Evolutionary conservation across 2,888 invertebrate species (phyloP).

Genomic region (Agrilus biguttatus): DNA sequence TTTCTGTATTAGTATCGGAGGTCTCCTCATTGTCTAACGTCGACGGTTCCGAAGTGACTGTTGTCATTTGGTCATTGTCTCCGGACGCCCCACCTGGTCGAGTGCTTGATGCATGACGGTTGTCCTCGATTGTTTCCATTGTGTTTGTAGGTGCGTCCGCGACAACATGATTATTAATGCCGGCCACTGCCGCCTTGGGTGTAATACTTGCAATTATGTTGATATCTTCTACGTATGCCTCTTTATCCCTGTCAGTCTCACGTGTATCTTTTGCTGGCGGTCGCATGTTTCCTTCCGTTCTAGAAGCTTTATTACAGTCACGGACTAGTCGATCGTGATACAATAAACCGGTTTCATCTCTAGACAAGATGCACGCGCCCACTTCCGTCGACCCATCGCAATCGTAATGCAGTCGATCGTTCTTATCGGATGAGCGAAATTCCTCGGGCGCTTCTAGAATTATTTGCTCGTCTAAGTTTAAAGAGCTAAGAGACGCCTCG

Average conservation of each 20-base stretch:
- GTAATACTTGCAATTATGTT: no score
- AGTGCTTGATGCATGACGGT: slow-evolving; percentile 7
- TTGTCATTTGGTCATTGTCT: slow-evolving; percentile 12
- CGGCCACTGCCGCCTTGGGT: no score
- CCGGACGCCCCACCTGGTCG: slow-evolving; percentile 6
- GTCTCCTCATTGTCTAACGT: background rate
- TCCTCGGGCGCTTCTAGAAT: slow-evolving; percentile 19
- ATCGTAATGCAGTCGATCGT: background rate
- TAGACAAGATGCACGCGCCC: slow-evolving; percentile 2
- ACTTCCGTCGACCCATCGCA: slow-evolving; percentile 1
- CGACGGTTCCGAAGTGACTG: slow-evolving; percentile 4
- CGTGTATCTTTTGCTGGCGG: slow-evolving; percentile 2
- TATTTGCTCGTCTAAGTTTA: background rate
- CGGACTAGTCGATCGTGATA: slow-evolving; percentile 5
- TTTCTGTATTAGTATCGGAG: background rate
- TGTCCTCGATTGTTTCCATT: slow-evolving; percentile 6
- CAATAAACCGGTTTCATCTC: slow-evolving; percentile 6
- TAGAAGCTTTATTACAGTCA: slow-evolving; percentile 8
- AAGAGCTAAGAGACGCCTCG: background rate
- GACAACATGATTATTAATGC: no score
- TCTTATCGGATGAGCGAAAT: slow-evolving; percentile 11
- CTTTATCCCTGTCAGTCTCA: slow-evolving; percentile 4
- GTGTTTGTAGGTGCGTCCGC: slow-evolving; percentile 4
- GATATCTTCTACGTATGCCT: background rate
- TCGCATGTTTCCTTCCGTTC: slow-evolving; percentile 8